Evolutionary conservation across 2,797 vertebrate species (phyloP), one percentile per base, ranked within the genome.

Genomic region (Sebastes vulpes): DNA sequence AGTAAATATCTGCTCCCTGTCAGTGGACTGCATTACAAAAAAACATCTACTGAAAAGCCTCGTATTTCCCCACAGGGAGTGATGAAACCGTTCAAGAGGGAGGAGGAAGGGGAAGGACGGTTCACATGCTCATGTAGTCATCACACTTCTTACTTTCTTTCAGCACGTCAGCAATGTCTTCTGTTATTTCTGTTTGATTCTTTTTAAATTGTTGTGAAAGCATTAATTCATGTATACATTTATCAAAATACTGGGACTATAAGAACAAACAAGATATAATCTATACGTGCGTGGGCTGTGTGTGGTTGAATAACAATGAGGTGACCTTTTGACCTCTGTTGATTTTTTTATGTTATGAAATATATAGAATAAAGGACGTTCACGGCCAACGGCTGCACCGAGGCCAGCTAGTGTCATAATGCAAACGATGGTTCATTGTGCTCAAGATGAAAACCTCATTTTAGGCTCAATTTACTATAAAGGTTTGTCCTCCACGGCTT

Each of bases 1-100:
- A 61, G 59, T 78, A 68, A 83, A 72, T 72, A 66, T 73, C 38
- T 28, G 9, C 32, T 9, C 20, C 69, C 46, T 26, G 32, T 75
- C 48, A 16, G 35, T 8, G 52, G 67, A 78, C 50, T 78, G 59
- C 72, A 75, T 81, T 74, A 63, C 26, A 75, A 67, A 67, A 75
- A 75, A 65, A 12, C 77, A 61, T 68, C 16, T 48, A 7, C 56
- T 35, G 31, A 32, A 50, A 75, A 82, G 7, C 73, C 52, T 64
- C 59, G 50, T 5, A 52, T 65, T 72, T 79, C 48, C 31, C 72
- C 38, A 18, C 52, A 72, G 54, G 58, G 52, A 83, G 56, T 50
- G 59, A 29, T 32, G n/a, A 71, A 74, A 59, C 32, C 48, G 46
- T 65, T 76, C 14, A 50, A 54, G 38, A 77, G 16, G 3, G 21